Conservation (phyloP, 2,797 vertebrate genomes). For the Pagetopsis macropterus region DNA sequence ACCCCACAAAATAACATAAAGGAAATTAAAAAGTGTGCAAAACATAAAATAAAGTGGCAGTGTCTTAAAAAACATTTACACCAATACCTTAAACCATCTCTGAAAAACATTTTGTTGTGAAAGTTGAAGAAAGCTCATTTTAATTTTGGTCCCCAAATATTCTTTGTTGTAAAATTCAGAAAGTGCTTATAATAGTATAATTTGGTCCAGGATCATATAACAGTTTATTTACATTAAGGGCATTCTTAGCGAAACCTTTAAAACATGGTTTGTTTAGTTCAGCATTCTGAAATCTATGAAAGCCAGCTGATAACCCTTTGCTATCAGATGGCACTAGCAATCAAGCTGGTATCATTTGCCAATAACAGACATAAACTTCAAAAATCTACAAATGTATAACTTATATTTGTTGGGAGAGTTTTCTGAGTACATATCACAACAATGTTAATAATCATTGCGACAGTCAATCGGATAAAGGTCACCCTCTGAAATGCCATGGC, state of each 20-base stretch:
- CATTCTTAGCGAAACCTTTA: conserved; percentile 26
- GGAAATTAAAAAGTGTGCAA: conserved; percentile 33
- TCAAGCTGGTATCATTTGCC: conserved; percentile 1
- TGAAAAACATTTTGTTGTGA: neutral
- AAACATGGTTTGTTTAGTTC: conserved; percentile 19
- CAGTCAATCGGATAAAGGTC: conserved; percentile 33
- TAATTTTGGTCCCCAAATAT: neutral
- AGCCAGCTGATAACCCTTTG: conserved; percentile 3
- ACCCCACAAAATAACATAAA: conserved; percentile 19
- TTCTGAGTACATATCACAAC: conserved; percentile 24
- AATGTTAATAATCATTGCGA: conserved; percentile 32
- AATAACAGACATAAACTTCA: conserved; percentile 21
- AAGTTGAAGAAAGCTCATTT: neutral
- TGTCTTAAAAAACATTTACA: conserved; percentile 14
- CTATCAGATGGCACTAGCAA: conserved; percentile 14
- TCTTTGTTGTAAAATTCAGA: neutral
- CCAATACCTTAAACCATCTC: neutral
- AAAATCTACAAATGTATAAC: conserved; percentile 14
- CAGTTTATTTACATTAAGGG: conserved; percentile 20
- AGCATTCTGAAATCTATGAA: conserved; percentile 19
- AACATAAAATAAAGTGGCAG: conserved; percentile 34
- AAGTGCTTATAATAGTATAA: conserved; percentile 16
- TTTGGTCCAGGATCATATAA: conserved; percentile 30
- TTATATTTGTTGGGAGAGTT: conserved; percentile 39
- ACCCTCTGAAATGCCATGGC: conserved; percentile 19